Conservation (phyloP, 1,140 invertebrate genomes). For the Homarus americanus region DNA sequence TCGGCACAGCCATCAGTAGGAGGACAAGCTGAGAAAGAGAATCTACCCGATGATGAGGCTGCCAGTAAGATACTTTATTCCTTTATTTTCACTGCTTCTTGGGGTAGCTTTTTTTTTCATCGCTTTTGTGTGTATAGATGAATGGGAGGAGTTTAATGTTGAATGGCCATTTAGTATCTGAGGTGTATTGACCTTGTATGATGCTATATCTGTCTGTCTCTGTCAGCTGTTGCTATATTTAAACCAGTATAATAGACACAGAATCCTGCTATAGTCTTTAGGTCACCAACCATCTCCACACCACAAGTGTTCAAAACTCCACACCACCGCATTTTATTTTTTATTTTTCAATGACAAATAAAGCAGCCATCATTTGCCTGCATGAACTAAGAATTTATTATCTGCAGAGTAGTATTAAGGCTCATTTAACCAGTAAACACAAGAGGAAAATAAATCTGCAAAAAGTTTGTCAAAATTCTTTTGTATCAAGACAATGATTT, state of each 20-base stretch:
- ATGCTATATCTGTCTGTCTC: background rate
- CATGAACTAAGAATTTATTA: no score
- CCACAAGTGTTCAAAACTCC: background rate
- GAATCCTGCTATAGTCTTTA: background rate
- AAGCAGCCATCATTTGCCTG: background rate
- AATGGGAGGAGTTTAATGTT: no score
- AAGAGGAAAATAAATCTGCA: no score
- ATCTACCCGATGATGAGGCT: constrained; percentile 83
- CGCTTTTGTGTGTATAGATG: background rate
- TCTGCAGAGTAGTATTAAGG: no score
- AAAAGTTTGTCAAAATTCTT: no score
- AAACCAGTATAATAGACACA: background rate
- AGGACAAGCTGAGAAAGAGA: constrained; percentile 72
- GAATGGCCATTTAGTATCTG: no score
- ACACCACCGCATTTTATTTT: no score
- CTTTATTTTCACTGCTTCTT: background rate
- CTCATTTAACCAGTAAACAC: no score
- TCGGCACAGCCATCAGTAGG: constrained; percentile 44
- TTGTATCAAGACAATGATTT: no score
- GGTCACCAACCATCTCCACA: background rate
- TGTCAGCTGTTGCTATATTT: background rate
- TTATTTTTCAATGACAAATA: no score
- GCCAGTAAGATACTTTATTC: constrained; percentile 81
- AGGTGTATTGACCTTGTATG: no score
- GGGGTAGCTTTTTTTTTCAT: background rate